Evolutionary conservation across 2,797 vertebrate species (phyloP), one percentile per base, ranked within the genome.

Genomic region (Macrochelys suwanniensis): DNA sequence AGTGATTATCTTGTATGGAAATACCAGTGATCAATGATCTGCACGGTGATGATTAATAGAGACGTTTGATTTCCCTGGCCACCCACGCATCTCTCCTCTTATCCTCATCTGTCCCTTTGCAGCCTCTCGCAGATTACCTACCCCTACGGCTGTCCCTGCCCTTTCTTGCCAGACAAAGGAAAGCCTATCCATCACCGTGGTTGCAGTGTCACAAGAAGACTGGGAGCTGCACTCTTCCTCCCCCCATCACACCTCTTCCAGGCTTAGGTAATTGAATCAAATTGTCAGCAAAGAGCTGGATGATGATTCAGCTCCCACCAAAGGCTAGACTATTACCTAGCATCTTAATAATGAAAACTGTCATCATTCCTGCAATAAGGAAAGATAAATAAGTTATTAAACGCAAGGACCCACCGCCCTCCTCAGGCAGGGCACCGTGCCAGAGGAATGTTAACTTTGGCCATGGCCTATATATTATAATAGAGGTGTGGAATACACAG

Each of bases 351-450:
- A 97, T 96, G 96, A 96, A 97, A 97, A 96, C 96, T 97, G 97
- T 95, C 97, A 97, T 97, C 95, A 91, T 97, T 94, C 95, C 93
- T 85, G 96, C 97, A 97, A 97, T 97, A 97, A 98, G 96, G 95
- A 94, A 97, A 97, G 97, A 98, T 98, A 97, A 98, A 98, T 95
- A 97, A 96, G 96, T 96, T 95, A 97, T 97, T 97, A 97, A 97
- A 97, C 45, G 85, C 93, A 85, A 94, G 88, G 84, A 74, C 91
- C 84, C 68, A 92, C 91, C 89, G 83, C 97, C 95, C 93, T 97
- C 85, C 82, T 85, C 28, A n/a, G 97, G 83, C 92, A 96, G 96
- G 94, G 97, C 95, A 76, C 79, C 0, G 11, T 0, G 94, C 97
- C 96, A 96, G 95, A 93, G 91, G 76, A 95, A 95, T 92, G 94